Base-by-base conservation (phyloP, 2,113 vertebrate species). In the Cephalopholis sonnerati region DNA sequence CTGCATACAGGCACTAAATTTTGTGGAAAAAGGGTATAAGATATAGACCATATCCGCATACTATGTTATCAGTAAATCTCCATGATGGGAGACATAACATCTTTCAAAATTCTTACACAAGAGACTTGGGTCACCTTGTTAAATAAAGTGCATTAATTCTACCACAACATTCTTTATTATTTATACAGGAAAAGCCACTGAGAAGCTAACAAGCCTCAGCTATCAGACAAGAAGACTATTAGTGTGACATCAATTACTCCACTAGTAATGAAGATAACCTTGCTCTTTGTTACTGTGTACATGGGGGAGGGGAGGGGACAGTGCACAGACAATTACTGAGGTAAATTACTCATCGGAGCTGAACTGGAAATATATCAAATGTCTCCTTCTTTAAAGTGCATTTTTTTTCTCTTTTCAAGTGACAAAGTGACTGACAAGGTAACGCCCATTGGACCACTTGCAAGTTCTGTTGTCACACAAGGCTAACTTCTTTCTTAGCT, bases 241-340 rank as follows among this genome's bases (percentile, higher is more conserved):
- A 91, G 81, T 77, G 50, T 32, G 57, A 93, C 88, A 89, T 91
- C 86, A 87, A 53, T 94, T 90, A 81, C 81, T 83, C 88, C 55
- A 20, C 64, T 83, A 72, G 81, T 92, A 90, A 93, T 91, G 78
- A 91, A 88, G 84, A 83, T 67, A 74, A 87, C 77, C 64, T 76
- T 53, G n/a, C 41, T 81, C 63, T 85, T 86, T 89, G 89, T 87
- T 82, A 72, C 71, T 4, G 2, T 63, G 71, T 62, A 27, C 32
- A 53, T 71, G 24, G 24, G 13, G 41, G 41, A 32, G 5, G 29
- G 76, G 65, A 36, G 25, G 48, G 39, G 15, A 29, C 48, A 17
- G 50, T 27, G 36, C 27, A 24, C 48, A 29, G 46, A n/a, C 51
- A 87, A 67, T 84, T 76, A 82, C 64, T n/a, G 53, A 27, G 59